phyloP scores from a whole-genome alignment of 2,113 vertebrate species.

The Hemibagrus wyckioides region DNA sequence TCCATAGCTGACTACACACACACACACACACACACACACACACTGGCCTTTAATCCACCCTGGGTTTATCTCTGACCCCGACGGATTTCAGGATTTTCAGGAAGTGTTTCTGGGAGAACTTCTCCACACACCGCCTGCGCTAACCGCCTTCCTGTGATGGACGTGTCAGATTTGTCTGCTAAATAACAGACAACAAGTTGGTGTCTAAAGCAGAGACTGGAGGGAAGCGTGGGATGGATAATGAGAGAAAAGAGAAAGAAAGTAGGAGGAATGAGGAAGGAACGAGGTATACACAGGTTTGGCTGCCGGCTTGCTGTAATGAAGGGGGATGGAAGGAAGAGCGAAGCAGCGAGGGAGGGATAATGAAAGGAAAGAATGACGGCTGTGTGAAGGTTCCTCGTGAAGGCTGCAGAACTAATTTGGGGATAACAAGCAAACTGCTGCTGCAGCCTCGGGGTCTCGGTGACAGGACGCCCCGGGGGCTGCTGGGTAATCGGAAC shows the following conservation, averaged over 20 bases:
- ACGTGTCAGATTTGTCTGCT: conserved; percentile 24
- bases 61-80: background rate
- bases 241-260: conserved; percentile 32
- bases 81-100: conserved; percentile 16
- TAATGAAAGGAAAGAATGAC: conserved; percentile 32
- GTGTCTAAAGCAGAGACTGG: conserved; percentile 5
- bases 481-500: conserved; percentile 23
- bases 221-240: conserved; percentile 18
- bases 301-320: conserved; percentile 25
- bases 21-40: background rate
- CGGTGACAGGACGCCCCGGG: background rate
- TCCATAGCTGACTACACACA: conserved; percentile 10
- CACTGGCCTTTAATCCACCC: conserved; percentile 12
- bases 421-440: conserved; percentile 37
- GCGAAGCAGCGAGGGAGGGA: conserved; percentile 5
- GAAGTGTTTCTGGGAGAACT: background rate
- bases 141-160: background rate
- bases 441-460: conserved; percentile 8
- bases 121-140: background rate
- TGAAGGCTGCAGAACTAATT: conserved; percentile 32
- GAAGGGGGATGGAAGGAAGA: conserved; percentile 27
- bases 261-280: conserved; percentile 22
- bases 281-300: conserved; percentile 8
- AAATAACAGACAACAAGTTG: conserved; percentile 24
- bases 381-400: conserved; percentile 24